Evolutionary conservation across 2,113 vertebrate genomes (phyloP), one percentile per base, ranked within the genome.

Genomic region (Clarias magur): DNA sequence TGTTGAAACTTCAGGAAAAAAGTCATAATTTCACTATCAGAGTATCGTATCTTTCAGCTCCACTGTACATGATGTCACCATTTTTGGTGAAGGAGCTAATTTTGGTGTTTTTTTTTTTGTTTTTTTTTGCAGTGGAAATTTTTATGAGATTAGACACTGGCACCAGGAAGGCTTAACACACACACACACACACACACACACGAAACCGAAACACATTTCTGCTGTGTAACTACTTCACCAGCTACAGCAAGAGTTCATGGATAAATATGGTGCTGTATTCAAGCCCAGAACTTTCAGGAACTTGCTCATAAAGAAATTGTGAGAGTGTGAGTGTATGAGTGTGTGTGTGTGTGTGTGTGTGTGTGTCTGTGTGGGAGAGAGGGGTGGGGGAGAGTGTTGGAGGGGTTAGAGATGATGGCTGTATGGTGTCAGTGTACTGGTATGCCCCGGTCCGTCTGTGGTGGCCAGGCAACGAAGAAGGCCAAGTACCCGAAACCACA

Each of bases 401-500:
- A 38, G 87, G 76, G 60, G 60, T 85, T 73, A 30, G 70, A 81
- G 81, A 83, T 27, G 78, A 60, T 88, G 84, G 78, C 65, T 86
- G 25, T 76, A 82, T 78, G 42, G n/a, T 83, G 72, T 72, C 73
- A 86, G 68, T 53, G 53, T 48, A 68, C 86, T 87, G 87, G 54
- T 38, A 83, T 88, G 87, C 76, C 76, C 83, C 79, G 56, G 75
- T 85, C 42, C 81, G 88, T 82, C 54, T 89, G 88, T 82, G 85
- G 89, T 80, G 84, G 87, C 85, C 87, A 88, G 87, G 76, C 85
- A 76, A 25, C 62, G 79, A 88, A 86, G 68, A 15, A 38, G 38
- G 68, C 87, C 81, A 88, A 83, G 76, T 91, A 68, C 75, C 84
- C 82, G 7, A 78, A 83, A 81, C 86, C 88, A 81, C 84, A 82